Conservation (phyloP, 2,797 vertebrate species). For the Scleropages formosus region DNA sequence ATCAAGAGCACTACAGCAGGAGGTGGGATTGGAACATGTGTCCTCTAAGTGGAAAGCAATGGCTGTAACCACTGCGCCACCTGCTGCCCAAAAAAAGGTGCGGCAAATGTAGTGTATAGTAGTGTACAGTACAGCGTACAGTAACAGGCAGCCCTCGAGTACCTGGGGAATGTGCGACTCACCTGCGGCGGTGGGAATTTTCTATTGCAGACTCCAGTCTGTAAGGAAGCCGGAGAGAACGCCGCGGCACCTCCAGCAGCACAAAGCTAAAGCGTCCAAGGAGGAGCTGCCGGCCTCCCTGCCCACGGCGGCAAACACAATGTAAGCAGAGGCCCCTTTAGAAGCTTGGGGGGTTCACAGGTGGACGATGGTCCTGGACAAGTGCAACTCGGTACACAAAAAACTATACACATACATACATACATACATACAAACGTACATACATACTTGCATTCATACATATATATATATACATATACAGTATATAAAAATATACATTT, state of each 20-base stretch:
- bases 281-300: not conserved
- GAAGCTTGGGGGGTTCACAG: not conserved
- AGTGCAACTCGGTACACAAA: constrained; percentile 23
- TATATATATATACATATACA: no score
- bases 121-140: no score
- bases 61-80: no score
- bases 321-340: not conserved
- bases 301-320: constrained; percentile 18
- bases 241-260: not conserved
- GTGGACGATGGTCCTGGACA: constrained; percentile 22
- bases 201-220: constrained; percentile 26
- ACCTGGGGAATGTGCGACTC: constrained; percentile 31
- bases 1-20: no score
- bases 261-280: not conserved
- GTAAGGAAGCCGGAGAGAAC: constrained; percentile 26
- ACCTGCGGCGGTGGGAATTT: constrained; percentile 21
- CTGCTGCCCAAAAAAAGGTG: no score
- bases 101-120: no score
- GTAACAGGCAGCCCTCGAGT: constrained; percentile 1
- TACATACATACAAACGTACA: no score
- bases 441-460: no score
- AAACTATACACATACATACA: no score
- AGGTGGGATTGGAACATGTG: no score
- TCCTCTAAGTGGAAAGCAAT: no score
- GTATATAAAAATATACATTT: no score